A percentile compares a stretch with the other conserved stretches of the same genome.
These are phyloP conservation scores for Mus spretus DNA, from an alignment of 2,797 vertebrate genomes.

Conservation along the genomic window DNA sequence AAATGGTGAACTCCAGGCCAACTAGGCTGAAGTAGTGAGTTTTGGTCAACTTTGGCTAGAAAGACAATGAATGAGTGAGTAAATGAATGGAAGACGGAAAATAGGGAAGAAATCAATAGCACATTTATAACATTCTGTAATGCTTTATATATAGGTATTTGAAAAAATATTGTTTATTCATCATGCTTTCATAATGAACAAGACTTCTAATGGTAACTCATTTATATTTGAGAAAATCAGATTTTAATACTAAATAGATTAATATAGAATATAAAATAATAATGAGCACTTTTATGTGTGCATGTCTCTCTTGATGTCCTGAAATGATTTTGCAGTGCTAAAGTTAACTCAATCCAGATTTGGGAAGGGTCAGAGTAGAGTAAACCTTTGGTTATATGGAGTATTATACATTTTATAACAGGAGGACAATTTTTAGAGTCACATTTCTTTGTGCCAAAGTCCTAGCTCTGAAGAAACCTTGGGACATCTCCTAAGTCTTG, in stretches of 20 bases:
- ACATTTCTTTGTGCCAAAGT: slow-evolving; percentile 35
- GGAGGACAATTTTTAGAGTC: neutral
- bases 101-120: neutral
- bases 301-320: slow-evolving; percentile 12
- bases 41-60: neutral
- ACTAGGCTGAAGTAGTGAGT: neutral
- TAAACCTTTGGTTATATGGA: slow-evolving; percentile 44
- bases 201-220: neutral
- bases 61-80: neutral
- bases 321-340: slow-evolving; percentile 5
- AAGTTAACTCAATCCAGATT: slow-evolving; percentile 69
- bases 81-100: neutral
- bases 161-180: neutral
- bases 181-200: neutral
- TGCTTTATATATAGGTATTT: slow-evolving; percentile 7
- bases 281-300: neutral
- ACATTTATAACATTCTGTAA: neutral
- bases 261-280: neutral
- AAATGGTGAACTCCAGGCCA: neutral
- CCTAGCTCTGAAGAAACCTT: slow-evolving; percentile 11
- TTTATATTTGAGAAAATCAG: slow-evolving; percentile 18
- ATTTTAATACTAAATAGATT: neutral
- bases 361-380: slow-evolving; percentile 45
- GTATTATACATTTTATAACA: slow-evolving; percentile 50
- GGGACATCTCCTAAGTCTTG: slow-evolving; percentile 43